Percentiles rank a stretch among this genome's conserved stretches.
Evolutionary conservation across 92 coral and sea anemone genomes (phyloP).

Genomic region (Porites lobata): DNA sequence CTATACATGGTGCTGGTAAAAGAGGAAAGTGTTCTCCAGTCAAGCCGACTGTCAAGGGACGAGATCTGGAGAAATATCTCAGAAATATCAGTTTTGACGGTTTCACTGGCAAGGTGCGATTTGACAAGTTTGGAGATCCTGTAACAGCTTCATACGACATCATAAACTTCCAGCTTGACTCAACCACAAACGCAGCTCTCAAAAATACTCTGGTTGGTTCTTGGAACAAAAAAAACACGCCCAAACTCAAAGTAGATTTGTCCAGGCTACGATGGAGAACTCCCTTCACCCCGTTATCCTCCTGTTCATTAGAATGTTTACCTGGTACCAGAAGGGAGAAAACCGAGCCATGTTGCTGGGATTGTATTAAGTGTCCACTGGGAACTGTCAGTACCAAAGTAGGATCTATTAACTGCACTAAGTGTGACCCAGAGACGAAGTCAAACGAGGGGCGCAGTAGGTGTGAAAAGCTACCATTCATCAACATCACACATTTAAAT

Average conservation of each 20-base stretch:
- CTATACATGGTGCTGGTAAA: background rate
- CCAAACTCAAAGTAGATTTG: background rate
- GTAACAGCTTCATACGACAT: background rate
- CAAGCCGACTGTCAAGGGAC: background rate
- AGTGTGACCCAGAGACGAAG: slow-evolving; percentile 58
- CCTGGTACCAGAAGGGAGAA: background rate
- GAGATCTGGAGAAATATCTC: background rate
- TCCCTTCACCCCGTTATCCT: background rate
- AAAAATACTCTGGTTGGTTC: background rate
- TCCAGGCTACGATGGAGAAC: background rate
- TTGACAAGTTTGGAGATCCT: background rate
- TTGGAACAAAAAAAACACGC: background rate
- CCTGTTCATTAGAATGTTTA: background rate
- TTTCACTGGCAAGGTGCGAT: background rate
- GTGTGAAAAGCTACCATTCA: slow-evolving; percentile 55
- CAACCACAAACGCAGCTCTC: too few relatives aligned
- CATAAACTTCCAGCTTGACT: background rate
- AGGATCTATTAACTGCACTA: background rate
- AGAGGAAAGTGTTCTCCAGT: background rate
- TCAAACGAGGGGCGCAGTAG: slow-evolving; percentile 34
- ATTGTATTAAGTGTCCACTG: background rate
- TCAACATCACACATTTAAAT: slow-evolving; percentile 40
- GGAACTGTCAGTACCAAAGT: background rate
- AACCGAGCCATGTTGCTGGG: background rate
- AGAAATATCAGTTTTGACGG: background rate